Evolutionary conservation across 2,113 vertebrate species (phyloP).

Genomic region (Paracyprichromis sp.): DNA sequence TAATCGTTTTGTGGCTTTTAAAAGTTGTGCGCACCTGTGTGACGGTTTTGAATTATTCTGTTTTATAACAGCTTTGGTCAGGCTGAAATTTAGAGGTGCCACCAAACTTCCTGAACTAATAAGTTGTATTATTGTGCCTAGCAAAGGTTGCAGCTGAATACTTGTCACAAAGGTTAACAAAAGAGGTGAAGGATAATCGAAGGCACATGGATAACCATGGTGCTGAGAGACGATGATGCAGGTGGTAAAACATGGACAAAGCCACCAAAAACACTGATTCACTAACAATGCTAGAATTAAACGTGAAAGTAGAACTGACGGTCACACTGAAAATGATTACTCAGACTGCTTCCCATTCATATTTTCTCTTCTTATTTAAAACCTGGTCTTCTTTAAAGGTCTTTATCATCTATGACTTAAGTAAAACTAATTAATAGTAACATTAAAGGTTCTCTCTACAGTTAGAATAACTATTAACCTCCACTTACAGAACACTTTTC

Average conservation of each 20-base stretch:
- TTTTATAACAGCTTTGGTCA: background rate
- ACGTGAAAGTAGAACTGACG: background rate
- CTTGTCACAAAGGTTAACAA: background rate
- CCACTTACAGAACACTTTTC: background rate
- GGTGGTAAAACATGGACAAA: background rate
- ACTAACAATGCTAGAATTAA: background rate
- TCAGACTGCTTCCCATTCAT: background rate
- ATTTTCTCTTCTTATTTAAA: background rate
- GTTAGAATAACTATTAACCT: background rate
- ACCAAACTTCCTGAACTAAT: background rate
- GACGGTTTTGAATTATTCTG: background rate
- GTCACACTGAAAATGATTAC: background rate
- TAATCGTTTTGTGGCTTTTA: background rate
- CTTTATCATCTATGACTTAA: background rate
- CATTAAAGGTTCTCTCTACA: background rate
- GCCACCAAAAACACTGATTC: background rate
- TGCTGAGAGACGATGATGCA: background rate
- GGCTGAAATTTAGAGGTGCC: background rate
- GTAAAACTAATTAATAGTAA: background rate
- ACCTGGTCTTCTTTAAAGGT: background rate
- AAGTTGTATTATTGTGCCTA: background rate
- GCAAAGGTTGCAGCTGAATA: background rate
- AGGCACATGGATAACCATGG: background rate
- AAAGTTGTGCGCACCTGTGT: background rate
- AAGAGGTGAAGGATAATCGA: background rate